phyloP scores from a whole-genome alignment of 2,113 vertebrate genomes.

The Trochalopteron elliotii region DNA sequence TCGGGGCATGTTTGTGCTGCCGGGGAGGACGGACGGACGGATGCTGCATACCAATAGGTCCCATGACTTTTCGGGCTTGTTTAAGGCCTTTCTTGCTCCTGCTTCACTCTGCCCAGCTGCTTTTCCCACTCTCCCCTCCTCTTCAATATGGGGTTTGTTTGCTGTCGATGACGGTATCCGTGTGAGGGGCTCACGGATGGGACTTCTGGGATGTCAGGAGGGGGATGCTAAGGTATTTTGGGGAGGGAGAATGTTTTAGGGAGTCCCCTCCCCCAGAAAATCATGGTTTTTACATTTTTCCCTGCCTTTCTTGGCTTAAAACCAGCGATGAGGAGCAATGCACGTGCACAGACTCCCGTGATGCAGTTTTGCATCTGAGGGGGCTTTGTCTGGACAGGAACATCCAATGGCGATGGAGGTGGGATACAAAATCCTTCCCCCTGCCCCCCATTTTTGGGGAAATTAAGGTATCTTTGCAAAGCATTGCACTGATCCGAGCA shows the following conservation, averaged over 20 bases:
- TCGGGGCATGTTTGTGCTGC: neutral
- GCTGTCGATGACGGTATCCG: accelerated
- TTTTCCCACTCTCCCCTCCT: neutral
- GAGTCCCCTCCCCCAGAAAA: neutral
- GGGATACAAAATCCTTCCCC: neutral
- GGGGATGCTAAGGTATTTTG: neutral
- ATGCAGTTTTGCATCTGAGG: neutral
- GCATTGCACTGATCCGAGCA: accelerated
- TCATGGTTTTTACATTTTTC: neutral
- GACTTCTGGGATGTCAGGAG: neutral
- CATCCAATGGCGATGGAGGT: neutral
- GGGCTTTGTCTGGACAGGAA: neutral
- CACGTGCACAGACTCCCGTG: neutral
- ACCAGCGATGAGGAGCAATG: neutral
- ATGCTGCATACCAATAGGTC: conserved; percentile 53
- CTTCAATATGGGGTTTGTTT: conserved; percentile 31
- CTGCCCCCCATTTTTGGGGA: neutral
- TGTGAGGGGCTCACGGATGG: accelerated
- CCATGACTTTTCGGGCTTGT: conserved; percentile 39
- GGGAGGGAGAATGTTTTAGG: neutral
- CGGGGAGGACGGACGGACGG: neutral
- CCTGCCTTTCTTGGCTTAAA: neutral
- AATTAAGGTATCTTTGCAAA: neutral
- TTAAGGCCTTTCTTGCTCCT: conserved; percentile 23
- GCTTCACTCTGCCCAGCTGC: neutral